Evolutionary conservation across 2,797 vertebrate species (phyloP), one percentile per base, ranked within the genome.

Genomic region (Alca torda): DNA sequence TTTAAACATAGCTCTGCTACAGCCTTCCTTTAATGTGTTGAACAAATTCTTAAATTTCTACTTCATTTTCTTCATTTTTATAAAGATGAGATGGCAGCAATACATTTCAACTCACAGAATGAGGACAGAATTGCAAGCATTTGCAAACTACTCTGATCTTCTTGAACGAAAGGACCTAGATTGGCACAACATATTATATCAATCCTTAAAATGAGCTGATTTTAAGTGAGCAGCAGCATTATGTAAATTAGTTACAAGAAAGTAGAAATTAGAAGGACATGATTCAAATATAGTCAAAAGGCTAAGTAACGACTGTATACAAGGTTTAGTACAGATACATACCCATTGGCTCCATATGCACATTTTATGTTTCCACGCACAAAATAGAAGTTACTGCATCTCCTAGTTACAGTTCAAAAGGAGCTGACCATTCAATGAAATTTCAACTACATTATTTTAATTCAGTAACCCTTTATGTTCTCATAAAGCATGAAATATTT

Each of bases 191-290:
- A 84, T 35, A 93, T 79, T 90, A 30, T 69, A 92, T 76, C 73
- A 88, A 30, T 67, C 41, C 69, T 86, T 69, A 73, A 54, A 96
- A 95, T 0, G 1, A 90, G 70, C 16, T 76, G 53, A 84, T 89
- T 95, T 95, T 82, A 94, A 95, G 82, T 75, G 39, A 92, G 79
- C 68, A 84, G 51, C 33, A 94, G 28, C 39, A 88, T 93, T 94
- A 96, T 59, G 83, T 59, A 95, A 95, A 96, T 88, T 23, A 93
- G 54, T 72, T 76, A 84, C 39, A 73, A 83, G 46, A 84, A 91
- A 88, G 63, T 18, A 87, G 63, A 96, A 96, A 79, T 86, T 75
- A 80, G 64, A 35, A 63, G 53, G 26, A 60, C 17, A 91, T 70
- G 37, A 93, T 61, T 90, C 77, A 90, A 95, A 91, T 72, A 86